These are phyloP conservation scores for Dolichopus griseipennis DNA, from an alignment of 2,888 invertebrate species.

Conservation along the genomic window DNA sequence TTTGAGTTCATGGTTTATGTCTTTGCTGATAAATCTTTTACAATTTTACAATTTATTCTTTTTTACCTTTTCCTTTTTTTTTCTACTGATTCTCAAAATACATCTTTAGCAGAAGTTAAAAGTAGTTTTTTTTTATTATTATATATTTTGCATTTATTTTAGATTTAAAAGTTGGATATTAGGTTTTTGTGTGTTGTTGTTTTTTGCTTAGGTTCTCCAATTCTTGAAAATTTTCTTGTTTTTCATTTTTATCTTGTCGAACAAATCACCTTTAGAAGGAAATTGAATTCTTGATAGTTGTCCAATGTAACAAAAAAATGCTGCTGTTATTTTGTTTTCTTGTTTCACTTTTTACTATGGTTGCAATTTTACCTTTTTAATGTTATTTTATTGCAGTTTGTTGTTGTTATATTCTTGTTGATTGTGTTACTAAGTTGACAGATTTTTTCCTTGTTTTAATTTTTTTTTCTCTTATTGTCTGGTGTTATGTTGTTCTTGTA, in stretches of 20 bases:
- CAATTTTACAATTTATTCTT: neutral
- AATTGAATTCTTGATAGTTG: neutral
- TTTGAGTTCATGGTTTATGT: neutral
- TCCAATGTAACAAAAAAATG: neutral
- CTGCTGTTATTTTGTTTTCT: neutral
- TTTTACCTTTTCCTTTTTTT: neutral
- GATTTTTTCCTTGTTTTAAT: neutral
- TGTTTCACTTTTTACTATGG: neutral
- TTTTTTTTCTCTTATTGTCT: neutral
- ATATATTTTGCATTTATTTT: neutral
- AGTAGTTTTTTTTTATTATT: neutral
- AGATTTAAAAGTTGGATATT: too few species aligned
- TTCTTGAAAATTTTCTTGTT: neutral
- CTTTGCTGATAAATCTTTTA: neutral
- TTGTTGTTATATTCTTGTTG: neutral
- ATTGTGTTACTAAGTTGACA: neutral
- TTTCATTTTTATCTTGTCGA: conserved; percentile 2
- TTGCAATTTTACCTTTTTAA: too few species aligned
- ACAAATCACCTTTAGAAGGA: conserved; percentile 3
- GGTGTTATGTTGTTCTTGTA: neutral
- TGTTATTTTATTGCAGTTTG: neutral
- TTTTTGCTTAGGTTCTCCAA: neutral
- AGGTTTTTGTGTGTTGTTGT: neutral
- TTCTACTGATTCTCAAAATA: neutral
- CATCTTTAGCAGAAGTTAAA: neutral